phyloP scores from a whole-genome alignment of 2,113 vertebrate species.

The Mastomys natalensis region DNA sequence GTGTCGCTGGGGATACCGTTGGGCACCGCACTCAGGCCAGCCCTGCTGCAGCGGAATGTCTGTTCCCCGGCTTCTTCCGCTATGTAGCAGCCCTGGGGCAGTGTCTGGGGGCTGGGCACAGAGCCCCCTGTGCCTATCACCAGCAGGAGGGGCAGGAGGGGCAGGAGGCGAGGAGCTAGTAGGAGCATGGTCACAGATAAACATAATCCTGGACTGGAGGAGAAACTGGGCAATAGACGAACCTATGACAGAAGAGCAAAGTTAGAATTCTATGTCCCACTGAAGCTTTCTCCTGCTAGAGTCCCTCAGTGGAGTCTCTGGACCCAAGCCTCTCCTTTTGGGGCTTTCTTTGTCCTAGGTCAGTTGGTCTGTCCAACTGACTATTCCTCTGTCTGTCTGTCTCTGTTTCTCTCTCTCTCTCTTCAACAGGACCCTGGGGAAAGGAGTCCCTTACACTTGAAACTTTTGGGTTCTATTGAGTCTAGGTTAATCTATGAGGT shows the following conservation, averaged over 20 bases:
- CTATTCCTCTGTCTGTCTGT: background rate
- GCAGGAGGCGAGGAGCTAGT: constrained; percentile 24
- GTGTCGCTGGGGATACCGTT: constrained; percentile 96
- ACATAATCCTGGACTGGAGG: constrained; percentile 65
- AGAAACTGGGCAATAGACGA: constrained; percentile 44
- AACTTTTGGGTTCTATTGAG: background rate
- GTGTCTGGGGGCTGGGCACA: constrained; percentile 61
- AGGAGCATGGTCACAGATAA: constrained; percentile 60
- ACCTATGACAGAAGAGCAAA: background rate
- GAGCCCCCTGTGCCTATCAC: background rate
- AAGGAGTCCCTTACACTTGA: background rate
- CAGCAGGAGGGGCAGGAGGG: constrained; percentile 71
- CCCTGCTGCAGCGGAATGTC: constrained; percentile 96
- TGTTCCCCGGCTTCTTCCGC: constrained; percentile 90
- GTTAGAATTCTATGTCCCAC: background rate
- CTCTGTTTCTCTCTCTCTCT: background rate
- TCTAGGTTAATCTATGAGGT: background rate
- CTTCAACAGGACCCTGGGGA: background rate
- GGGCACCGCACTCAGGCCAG: constrained; percentile 93
- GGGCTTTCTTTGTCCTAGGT: background rate
- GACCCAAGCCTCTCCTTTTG: background rate
- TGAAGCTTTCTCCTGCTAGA: background rate
- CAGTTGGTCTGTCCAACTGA: background rate
- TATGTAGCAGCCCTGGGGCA: constrained; percentile 92
- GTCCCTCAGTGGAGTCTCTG: background rate